These are phyloP conservation scores for Lepus timidus DNA, from an alignment of 2,113 vertebrate genomes.

Conservation along the genomic window DNA sequence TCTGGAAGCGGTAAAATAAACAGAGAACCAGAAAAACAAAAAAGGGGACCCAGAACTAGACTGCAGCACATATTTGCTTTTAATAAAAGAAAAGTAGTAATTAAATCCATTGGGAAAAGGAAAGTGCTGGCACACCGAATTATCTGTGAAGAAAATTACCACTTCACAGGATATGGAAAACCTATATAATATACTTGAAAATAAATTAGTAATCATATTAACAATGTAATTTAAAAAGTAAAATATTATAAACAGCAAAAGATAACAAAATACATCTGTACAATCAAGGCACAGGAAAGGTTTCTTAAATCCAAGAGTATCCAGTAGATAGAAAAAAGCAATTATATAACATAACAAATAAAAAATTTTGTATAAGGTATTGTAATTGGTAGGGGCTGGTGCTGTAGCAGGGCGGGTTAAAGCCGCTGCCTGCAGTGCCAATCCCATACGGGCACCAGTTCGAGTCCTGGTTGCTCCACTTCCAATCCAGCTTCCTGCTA, in stretches of 20 bases:
- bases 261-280: not conserved
- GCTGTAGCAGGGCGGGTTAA: no score
- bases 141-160: slow-evolving; percentile 14
- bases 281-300: not conserved
- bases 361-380: not conserved
- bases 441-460: no score
- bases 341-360: not conserved
- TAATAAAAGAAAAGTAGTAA: not conserved
- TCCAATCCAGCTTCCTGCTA: no score
- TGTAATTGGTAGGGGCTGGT: not conserved
- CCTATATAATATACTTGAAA: not conserved
- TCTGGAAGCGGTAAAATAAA: not conserved
- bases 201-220: slow-evolving; percentile 14
- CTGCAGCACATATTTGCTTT: not conserved
- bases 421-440: no score
- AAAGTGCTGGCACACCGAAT: not conserved
- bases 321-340: slow-evolving; percentile 14
- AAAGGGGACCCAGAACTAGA: not conserved
- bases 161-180: not conserved
- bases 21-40: not conserved
- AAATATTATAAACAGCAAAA: slow-evolving; percentile 24
- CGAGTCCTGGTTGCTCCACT: no score
- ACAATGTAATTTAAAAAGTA: slow-evolving; percentile 14
- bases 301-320: not conserved
- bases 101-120: slow-evolving; percentile 17